Conservation (phyloP, 2,113 vertebrate species). For the Ictidomys tridecemlineatus region DNA sequence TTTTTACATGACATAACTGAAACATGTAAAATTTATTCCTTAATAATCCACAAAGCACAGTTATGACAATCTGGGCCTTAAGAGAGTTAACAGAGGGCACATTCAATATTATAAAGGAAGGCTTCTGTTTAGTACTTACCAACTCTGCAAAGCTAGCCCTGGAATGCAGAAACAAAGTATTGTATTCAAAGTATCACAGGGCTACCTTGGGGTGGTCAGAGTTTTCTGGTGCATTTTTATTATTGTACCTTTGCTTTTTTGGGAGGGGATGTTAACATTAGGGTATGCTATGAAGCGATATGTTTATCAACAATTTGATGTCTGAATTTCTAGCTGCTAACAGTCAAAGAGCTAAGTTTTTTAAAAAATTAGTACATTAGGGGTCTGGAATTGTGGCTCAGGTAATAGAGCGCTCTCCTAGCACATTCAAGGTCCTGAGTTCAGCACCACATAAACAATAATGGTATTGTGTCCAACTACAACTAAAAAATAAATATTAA, state of each 20-base stretch:
- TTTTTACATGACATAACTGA: background rate
- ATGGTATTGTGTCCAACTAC: too few species aligned
- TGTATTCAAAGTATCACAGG: background rate
- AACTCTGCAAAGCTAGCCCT: background rate
- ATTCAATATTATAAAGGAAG: background rate
- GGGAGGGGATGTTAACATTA: background rate
- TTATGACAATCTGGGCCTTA: background rate
- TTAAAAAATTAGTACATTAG: too few species aligned
- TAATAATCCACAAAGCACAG: background rate
- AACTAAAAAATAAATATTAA: too few species aligned
- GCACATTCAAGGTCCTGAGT: too few species aligned
- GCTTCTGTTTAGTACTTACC: background rate
- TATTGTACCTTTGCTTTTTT: background rate
- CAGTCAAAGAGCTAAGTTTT: conserved; percentile 42
- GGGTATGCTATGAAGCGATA: background rate
- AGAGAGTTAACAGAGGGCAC: background rate
- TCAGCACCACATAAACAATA: too few species aligned
- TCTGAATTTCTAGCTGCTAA: background rate
- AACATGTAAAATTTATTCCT: background rate
- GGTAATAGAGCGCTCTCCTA: too few species aligned
- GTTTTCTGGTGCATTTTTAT: background rate
- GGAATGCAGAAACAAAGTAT: background rate
- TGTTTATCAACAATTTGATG: background rate
- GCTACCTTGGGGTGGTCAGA: background rate
- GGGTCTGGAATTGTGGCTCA: too few species aligned